phyloP scores from a whole-genome alignment of 2,797 vertebrate species.

The Onychomys torridus region DNA sequence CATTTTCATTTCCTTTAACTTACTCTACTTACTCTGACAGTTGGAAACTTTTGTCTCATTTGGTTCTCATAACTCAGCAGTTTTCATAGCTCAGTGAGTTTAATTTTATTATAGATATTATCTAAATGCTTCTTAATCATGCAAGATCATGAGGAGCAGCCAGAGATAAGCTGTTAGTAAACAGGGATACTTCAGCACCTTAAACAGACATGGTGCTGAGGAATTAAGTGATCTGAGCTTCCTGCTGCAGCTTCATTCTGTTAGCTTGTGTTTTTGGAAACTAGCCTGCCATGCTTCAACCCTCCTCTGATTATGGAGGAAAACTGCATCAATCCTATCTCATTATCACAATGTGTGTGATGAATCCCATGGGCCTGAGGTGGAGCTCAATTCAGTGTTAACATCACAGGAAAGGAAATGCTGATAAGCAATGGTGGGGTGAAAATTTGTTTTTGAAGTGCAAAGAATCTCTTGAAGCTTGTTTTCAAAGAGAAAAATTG shows the following conservation, averaged over 20 bases:
- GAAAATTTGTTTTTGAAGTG: background rate
- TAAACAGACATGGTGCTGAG: constrained; percentile 62
- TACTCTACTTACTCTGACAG: constrained; percentile 73
- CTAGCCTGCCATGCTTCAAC: background rate
- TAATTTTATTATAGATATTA: constrained; percentile 77
- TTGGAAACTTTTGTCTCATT: constrained; percentile 69
- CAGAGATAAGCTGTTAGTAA: constrained; percentile 67
- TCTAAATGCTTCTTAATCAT: constrained; percentile 73
- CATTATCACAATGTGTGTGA: constrained; percentile 57
- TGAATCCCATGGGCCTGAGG: background rate
- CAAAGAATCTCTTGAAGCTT: background rate
- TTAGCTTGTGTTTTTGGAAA: background rate
- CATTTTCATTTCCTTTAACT: constrained; percentile 54
- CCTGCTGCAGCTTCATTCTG: background rate
- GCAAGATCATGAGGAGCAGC: constrained; percentile 42
- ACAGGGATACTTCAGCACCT: constrained; percentile 68
- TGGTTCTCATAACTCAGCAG: constrained; percentile 16
- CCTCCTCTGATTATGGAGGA: constrained; percentile 10
- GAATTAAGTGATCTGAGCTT: constrained; percentile 64
- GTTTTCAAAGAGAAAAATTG: background rate
- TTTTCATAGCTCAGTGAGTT: constrained; percentile 38
- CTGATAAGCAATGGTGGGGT: background rate
- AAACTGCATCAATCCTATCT: background rate
- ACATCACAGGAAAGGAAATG: background rate
- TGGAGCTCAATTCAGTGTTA: constrained; percentile 42